Percentiles rank a stretch among this genome's conserved stretches.
Evolutionary conservation across 2,888 invertebrate species (phyloP).

Genomic region (Synergus japonicus): DNA sequence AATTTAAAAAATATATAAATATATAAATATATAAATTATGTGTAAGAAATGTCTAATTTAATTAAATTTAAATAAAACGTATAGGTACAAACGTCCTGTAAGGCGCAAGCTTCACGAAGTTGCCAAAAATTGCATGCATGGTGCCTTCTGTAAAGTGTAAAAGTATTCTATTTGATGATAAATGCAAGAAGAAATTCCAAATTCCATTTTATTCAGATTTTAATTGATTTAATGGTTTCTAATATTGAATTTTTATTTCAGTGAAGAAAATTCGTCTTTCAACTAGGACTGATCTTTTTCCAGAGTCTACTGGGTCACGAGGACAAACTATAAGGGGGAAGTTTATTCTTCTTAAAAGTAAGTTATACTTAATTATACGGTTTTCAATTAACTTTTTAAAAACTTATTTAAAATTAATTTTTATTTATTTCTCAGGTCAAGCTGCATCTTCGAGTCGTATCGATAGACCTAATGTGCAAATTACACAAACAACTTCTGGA

Average conservation of each 20-base stretch:
- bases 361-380: background rate
- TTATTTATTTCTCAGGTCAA: background rate
- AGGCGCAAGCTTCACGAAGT: too few species aligned
- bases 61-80: too few species aligned
- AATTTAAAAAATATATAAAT: too few species aligned
- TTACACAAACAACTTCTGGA: background rate
- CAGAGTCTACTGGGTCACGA: background rate
- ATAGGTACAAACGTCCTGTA: too few species aligned
- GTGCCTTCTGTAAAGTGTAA: background rate
- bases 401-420: background rate
- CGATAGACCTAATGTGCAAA: background rate
- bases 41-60: too few species aligned
- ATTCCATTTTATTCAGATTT: background rate
- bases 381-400: background rate
- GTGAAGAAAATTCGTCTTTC: background rate
- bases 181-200: background rate
- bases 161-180: background rate
- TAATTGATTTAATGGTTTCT: background rate
- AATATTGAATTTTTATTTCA: background rate
- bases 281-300: background rate
- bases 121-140: background rate
- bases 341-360: background rate
- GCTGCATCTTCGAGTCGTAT: background rate
- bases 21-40: too few species aligned
- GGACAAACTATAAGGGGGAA: background rate